A percentile compares a stretch with the other conserved stretches of the same genome.
Evolutionary conservation across 2,797 vertebrate species (phyloP).

Genomic region (Platalea minor): DNA sequence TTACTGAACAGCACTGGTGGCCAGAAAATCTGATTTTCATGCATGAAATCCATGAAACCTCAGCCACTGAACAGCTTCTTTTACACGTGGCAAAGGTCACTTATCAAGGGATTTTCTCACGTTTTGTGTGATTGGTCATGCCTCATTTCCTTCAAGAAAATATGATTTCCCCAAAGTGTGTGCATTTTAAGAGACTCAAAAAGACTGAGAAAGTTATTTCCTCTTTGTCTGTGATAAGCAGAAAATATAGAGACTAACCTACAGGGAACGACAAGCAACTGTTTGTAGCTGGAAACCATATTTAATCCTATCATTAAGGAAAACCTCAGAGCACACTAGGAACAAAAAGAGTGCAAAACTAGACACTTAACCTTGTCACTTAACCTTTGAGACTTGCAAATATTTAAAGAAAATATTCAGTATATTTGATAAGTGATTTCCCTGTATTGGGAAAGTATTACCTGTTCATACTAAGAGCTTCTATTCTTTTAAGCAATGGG

Average conservation of each 20-base stretch:
- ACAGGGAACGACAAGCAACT: constrained; percentile 43
- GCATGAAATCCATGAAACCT: constrained; percentile 84
- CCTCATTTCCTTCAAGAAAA: constrained; percentile 86
- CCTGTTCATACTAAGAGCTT: not conserved
- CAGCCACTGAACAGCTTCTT: constrained; percentile 79
- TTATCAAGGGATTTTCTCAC: constrained; percentile 83
- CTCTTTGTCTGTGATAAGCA: constrained; percentile 72
- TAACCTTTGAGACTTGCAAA: constrained; percentile 64
- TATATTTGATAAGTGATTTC: not conserved
- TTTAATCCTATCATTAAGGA: constrained; percentile 75
- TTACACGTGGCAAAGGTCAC: constrained; percentile 83
- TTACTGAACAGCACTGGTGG: constrained; percentile 81
- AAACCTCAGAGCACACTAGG: constrained; percentile 44
- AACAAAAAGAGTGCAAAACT: constrained; percentile 63
- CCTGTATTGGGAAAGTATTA: not conserved
- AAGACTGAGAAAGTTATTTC: constrained; percentile 76
- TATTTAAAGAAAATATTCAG: constrained; percentile 43
- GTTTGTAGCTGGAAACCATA: constrained; percentile 69
- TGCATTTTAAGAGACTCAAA: constrained; percentile 72
- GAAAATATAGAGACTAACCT: constrained; percentile 67
- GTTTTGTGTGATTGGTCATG: constrained; percentile 87
- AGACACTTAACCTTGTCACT: constrained; percentile 69
- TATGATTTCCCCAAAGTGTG: constrained; percentile 78
- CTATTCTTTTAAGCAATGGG: not conserved
- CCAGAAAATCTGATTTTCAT: constrained; percentile 88